phyloP scores from a whole-genome alignment of 2,888 invertebrate genomes.

The Agrilus cyanescens region DNA sequence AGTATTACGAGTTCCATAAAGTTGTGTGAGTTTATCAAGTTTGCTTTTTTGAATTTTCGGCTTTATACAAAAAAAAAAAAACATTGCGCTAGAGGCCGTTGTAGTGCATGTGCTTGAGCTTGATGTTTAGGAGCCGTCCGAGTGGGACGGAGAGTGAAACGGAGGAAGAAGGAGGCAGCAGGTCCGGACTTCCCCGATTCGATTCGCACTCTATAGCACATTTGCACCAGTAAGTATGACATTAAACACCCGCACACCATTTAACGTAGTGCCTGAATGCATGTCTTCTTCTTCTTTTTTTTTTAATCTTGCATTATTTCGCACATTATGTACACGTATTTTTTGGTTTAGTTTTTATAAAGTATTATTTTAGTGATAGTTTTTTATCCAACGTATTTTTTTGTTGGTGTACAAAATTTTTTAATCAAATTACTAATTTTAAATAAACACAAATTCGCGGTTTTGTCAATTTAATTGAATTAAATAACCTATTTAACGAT shows the following conservation, averaged over 20 bases:
- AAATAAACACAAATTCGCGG: too few relatives aligned
- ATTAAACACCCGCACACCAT: slow-evolving; percentile 23
- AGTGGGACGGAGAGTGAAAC: slow-evolving; percentile 66
- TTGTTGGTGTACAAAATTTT: too few relatives aligned
- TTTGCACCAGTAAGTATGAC: slow-evolving; percentile 42
- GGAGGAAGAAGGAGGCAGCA: slow-evolving; percentile 48
- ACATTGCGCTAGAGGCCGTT: slow-evolving; percentile 16
- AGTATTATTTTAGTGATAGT: too few relatives aligned
- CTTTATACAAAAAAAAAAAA: too few relatives aligned
- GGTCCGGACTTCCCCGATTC: slow-evolving; percentile 35
- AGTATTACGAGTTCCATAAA: too few relatives aligned
- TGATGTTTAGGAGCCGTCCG: slow-evolving; percentile 43
- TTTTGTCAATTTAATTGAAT: too few relatives aligned
- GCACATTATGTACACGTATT: too few relatives aligned
- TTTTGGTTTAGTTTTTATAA: background rate
- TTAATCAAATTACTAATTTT: too few relatives aligned
- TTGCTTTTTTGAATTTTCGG: too few relatives aligned
- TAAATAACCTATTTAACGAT: too few relatives aligned
- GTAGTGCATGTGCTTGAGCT: slow-evolving; percentile 38
- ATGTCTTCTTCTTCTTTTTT: slow-evolving; percentile 9
- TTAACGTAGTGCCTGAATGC: slow-evolving; percentile 8
- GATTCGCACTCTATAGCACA: slow-evolving; percentile 35
- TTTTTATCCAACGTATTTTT: too few relatives aligned
- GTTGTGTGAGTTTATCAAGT: too few relatives aligned
- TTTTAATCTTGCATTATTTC: slow-evolving; percentile 1